Base-by-base conservation (phyloP, 2,113 vertebrate genomes). In the Neogobius melanostomus region DNA sequence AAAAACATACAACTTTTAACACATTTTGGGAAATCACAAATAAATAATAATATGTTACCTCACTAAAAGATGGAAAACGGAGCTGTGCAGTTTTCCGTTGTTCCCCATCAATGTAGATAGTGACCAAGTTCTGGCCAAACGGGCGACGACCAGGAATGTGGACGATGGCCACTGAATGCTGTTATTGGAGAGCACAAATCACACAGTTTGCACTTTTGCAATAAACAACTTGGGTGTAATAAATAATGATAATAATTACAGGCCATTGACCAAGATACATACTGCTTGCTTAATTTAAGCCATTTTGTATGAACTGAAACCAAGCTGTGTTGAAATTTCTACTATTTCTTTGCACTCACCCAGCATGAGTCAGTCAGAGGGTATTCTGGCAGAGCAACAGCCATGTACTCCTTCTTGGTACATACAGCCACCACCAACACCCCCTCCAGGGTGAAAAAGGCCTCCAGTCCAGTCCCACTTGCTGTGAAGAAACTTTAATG, bases 371-470 rank as follows among this genome's bases (percentile, higher is more conserved):
- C 96, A 0, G 83, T 92, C 45, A 99, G 95, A 62, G 89, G 84
- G 6, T 92, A 80, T 51, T 98, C 95, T 0, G 94, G 93, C 80
- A 99, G 76, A 0, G 95, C 91, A 36, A 98, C 86, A 0, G 96
- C 97, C 93, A 98, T 92, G 88, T 99, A 99, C 17, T 99, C 97
- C 78, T 97, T 99, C 87, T 95, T 97, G 59, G 97, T 99, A 90
- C 97, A 98, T 57, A 99, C 97, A 0, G 97, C 97, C 69, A 98
- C 97, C 74, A 98, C 98, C 86, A 99, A 89, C 74, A 96, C 92
- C 0, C 97, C 95, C 0, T 94, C 92, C 0, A 92, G 76, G 0
- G 95, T 98, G 91, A 99, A 98, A 90, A 99, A 98, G 1, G 96
- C 96, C 82, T 99, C 98, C 0, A 99, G 94, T 14, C 98, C 98